These are phyloP conservation scores for Sesia apiformis DNA, from an alignment of 2,888 invertebrate genomes.

Conservation along the genomic window DNA sequence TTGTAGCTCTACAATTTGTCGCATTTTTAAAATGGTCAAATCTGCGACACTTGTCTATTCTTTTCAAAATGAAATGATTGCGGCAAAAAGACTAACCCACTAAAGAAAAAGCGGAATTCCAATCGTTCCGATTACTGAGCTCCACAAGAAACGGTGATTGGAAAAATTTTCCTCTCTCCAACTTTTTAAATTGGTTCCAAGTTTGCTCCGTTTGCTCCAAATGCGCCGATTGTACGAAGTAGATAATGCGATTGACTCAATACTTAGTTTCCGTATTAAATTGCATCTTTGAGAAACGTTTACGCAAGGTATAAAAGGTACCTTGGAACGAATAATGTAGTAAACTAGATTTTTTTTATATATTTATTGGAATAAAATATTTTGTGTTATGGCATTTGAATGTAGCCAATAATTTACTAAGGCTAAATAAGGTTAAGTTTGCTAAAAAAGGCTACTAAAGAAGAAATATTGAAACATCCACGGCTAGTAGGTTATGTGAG, in stretches of 20 bases:
- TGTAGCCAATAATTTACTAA: no score
- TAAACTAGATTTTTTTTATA: no score
- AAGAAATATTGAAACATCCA: no score
- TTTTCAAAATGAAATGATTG: no score
- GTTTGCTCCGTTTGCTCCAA: slow-evolving; percentile 52
- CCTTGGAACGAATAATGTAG: neutral
- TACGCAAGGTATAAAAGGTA: slow-evolving; percentile 32
- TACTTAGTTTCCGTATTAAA: slow-evolving; percentile 44
- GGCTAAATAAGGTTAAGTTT: no score
- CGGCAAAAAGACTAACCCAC: neutral
- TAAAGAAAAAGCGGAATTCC: slow-evolving; percentile 24
- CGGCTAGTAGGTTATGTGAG: no score
- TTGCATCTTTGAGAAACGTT: slow-evolving; percentile 62
- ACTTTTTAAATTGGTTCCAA: slow-evolving; percentile 71
- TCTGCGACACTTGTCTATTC: no score
- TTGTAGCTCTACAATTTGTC: no score
- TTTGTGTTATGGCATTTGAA: no score
- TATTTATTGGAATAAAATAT: no score
- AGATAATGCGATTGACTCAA: slow-evolving; percentile 60
- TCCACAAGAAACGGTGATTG: slow-evolving; percentile 48
- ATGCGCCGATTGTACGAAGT: slow-evolving; percentile 35
- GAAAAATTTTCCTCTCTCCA: slow-evolving; percentile 58
- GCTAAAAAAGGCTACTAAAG: no score
- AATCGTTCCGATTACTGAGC: slow-evolving; percentile 53
- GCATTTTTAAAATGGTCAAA: no score